phyloP scores from a whole-genome alignment of 35 echinoderm and acorn worm species.

The Hemicentrotus pulcherrimus region DNA sequence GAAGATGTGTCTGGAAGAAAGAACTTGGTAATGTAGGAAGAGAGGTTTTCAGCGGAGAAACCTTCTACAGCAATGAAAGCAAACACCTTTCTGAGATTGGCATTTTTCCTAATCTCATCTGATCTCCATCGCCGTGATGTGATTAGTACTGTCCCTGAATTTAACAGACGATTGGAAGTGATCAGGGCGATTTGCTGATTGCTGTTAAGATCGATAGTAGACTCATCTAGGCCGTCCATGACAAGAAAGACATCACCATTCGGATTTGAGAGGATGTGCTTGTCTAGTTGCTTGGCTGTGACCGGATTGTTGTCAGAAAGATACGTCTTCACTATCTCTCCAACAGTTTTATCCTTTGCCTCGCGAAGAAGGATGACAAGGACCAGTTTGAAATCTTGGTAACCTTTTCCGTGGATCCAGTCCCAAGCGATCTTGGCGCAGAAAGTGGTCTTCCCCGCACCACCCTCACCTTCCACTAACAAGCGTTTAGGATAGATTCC shows the following conservation, averaged over 20 bases:
- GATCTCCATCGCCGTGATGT: neutral
- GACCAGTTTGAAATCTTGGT: neutral
- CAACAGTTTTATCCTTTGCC: neutral
- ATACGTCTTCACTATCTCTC: neutral
- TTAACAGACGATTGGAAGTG: too few relatives aligned
- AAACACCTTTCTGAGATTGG: neutral
- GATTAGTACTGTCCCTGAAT: too few relatives aligned
- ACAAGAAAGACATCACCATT: neutral
- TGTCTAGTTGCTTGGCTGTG: neutral
- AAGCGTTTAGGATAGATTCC: conserved; percentile 7
- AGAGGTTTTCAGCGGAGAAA: neutral
- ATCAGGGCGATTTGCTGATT: too few relatives aligned
- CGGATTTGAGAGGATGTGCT: neutral
- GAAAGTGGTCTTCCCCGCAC: conserved; percentile 30
- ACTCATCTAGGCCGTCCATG: neutral
- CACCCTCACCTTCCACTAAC: conserved; percentile 33
- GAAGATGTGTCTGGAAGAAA: neutral
- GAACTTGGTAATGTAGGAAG: neutral
- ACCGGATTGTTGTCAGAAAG: neutral
- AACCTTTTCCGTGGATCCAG: neutral
- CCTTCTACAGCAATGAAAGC: neutral
- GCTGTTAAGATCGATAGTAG: neutral
- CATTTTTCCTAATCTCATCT: neutral
- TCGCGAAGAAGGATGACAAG: neutral
- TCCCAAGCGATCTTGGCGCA: conserved; percentile 34